These are phyloP conservation scores for Diorhabda carinulata DNA, from an alignment of 1,140 invertebrate genomes.

Conservation along the genomic window DNA sequence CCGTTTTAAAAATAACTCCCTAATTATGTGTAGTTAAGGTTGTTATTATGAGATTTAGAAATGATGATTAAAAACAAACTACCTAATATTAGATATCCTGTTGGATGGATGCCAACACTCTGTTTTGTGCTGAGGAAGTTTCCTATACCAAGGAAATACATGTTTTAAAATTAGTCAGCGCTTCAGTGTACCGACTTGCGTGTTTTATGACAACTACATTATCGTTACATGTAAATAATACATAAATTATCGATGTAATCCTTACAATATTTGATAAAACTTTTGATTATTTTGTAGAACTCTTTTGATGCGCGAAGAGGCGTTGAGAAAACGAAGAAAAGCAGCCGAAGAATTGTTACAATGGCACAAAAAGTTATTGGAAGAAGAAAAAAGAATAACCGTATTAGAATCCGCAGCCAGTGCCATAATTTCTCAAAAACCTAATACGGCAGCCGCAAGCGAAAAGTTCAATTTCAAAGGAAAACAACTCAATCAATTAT, in stretches of 20 bases:
- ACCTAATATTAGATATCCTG: conserved; percentile 47
- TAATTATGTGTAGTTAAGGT: conserved; percentile 28
- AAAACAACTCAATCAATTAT: conserved; percentile 34
- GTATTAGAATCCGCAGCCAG: conserved; percentile 41
- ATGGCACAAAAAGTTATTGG: conserved; percentile 45
- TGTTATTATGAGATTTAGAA: conserved; percentile 29
- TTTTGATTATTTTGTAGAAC: conserved; percentile 33
- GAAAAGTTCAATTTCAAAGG: conserved; percentile 31
- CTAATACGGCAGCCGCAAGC: conserved; percentile 6
- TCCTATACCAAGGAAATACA: conserved; percentile 39
- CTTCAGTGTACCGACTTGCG: conserved; percentile 28
- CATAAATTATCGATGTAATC: background rate
- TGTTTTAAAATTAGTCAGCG: conserved; percentile 42
- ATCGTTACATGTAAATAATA: conserved; percentile 26
- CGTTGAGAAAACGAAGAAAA: conserved; percentile 41
- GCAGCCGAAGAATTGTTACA: conserved; percentile 43
- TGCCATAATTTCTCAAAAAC: conserved; percentile 37
- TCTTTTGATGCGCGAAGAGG: conserved; percentile 44
- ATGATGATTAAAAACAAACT: conserved; percentile 34
- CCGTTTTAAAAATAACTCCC: conserved; percentile 22
- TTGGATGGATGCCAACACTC: conserved; percentile 38
- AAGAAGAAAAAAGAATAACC: conserved; percentile 44
- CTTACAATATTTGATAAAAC: background rate
- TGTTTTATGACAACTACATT: conserved; percentile 23
- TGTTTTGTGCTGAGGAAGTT: conserved; percentile 39